phyloP scores from a whole-genome alignment of 2,113 vertebrate species.

The Mirounga angustirostris region DNA sequence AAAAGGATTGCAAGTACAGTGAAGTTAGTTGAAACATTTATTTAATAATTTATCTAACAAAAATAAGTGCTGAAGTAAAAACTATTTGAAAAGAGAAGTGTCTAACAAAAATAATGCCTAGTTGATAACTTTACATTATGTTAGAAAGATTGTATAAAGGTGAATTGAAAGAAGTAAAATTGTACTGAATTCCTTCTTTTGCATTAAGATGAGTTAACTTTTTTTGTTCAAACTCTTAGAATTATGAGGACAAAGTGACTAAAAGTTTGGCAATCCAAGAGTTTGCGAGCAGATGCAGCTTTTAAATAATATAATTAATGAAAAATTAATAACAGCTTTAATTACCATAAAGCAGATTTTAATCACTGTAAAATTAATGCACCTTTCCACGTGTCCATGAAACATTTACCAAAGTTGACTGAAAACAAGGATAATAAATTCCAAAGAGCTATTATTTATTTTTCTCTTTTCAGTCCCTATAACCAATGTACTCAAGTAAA shows the following conservation, averaged over 20 bases:
- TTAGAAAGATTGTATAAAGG: not conserved
- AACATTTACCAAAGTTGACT: constrained; percentile 17
- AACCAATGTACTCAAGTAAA: constrained; percentile 29
- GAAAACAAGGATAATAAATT: constrained; percentile 51
- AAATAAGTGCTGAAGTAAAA: constrained; percentile 13
- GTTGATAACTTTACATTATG: not conserved
- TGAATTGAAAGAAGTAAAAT: not conserved
- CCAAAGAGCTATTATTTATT: not conserved
- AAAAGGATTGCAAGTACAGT: not conserved
- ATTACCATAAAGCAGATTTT: constrained; percentile 27
- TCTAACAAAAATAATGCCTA: not conserved
- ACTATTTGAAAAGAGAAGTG: not conserved
- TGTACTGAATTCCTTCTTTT: not conserved
- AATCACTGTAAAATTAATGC: constrained; percentile 54
- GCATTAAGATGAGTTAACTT: not conserved
- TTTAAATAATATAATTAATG: constrained; percentile 50
- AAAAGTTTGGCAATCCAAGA: constrained; percentile 37
- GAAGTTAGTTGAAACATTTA: constrained; percentile 31
- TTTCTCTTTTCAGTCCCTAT: not conserved
- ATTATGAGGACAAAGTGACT: not conserved
- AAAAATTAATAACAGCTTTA: constrained; percentile 12
- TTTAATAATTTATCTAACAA: not conserved
- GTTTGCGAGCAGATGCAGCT: constrained; percentile 30
- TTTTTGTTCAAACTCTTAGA: not conserved
- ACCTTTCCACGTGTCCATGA: not conserved